Conservation (phyloP, 2,797 vertebrate genomes). For the Aphelocoma californica region DNA sequence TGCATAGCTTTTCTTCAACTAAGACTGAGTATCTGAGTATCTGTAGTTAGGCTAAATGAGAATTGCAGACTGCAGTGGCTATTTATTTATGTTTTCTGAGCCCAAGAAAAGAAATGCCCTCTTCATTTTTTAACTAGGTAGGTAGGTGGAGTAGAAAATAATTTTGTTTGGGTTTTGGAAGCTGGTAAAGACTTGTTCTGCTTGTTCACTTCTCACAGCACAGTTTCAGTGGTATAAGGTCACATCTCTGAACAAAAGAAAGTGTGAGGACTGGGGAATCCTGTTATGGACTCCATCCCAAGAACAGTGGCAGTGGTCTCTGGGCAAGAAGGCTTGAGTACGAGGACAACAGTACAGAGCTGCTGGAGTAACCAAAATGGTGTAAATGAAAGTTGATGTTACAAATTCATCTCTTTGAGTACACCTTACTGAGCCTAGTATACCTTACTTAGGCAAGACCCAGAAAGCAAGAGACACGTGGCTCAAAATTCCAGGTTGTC, state of each 20-base stretch:
- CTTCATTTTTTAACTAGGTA: neutral
- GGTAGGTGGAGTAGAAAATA: neutral
- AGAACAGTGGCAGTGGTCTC: neutral
- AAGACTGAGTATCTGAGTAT: too few species aligned
- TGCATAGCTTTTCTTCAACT: neutral
- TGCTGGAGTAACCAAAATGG: neutral
- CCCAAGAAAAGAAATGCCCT: neutral
- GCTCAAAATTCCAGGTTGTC: neutral
- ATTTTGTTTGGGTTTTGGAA: neutral
- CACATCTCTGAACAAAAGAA: neutral
- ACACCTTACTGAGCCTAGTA: neutral
- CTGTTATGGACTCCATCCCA: neutral
- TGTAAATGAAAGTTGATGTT: neutral
- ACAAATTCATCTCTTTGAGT: neutral
- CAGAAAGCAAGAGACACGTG: fast-evolving
- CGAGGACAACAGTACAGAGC: neutral
- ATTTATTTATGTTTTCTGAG: neutral
- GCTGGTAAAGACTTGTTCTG: neutral
- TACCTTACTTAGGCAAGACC: neutral
- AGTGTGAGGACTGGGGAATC: neutral
- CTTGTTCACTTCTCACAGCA: neutral
- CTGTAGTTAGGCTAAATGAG: neutral
- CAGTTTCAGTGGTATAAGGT: neutral
- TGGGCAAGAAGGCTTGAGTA: neutral
- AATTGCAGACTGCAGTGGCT: neutral